A percentile compares a stretch with the other conserved stretches of the same genome.
These are phyloP conservation scores for Teleogryllus oceanicus DNA, from an alignment of 2,888 invertebrate genomes.

Conservation along the genomic window DNA sequence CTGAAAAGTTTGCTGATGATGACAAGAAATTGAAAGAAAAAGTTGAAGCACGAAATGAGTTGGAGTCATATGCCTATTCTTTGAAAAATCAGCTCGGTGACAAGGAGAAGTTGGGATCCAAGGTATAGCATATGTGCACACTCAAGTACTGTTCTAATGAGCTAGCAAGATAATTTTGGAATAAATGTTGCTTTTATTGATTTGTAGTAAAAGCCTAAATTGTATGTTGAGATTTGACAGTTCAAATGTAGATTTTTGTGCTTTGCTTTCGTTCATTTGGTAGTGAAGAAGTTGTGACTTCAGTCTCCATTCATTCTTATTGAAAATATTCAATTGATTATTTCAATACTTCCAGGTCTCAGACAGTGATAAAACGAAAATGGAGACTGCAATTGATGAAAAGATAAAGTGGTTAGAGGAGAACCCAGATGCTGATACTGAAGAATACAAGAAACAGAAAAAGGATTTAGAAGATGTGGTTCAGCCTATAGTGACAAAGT, in stretches of 20 bases:
- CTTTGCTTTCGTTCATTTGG: too few relatives aligned
- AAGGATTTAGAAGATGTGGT: conserved; percentile 92
- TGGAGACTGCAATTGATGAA: conserved; percentile 94
- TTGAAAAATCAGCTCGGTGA: conserved; percentile 95
- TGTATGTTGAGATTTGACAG: too few relatives aligned
- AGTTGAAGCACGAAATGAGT: conserved; percentile 93
- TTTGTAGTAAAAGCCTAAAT: neutral
- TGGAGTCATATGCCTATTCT: conserved; percentile 96
- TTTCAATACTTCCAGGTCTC: conserved; percentile 52
- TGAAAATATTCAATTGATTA: neutral
- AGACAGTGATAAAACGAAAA: conserved; percentile 87
- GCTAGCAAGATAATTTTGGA: too few relatives aligned
- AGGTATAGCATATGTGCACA: conserved; percentile 49
- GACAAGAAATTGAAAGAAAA: conserved; percentile 95
- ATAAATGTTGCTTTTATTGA: too few relatives aligned
- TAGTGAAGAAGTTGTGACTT: too few relatives aligned
- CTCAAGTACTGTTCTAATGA: too few relatives aligned
- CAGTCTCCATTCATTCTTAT: too few relatives aligned
- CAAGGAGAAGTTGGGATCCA: conserved; percentile 95
- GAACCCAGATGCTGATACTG: conserved; percentile 87
- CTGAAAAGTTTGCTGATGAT: conserved; percentile 98
- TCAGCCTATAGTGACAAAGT: conserved; percentile 94
- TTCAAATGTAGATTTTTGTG: too few relatives aligned
- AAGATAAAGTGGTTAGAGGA: conserved; percentile 97
- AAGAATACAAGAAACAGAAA: conserved; percentile 91